Conservation (phyloP, 2,797 vertebrate species). For the Manis crassicaudata region DNA sequence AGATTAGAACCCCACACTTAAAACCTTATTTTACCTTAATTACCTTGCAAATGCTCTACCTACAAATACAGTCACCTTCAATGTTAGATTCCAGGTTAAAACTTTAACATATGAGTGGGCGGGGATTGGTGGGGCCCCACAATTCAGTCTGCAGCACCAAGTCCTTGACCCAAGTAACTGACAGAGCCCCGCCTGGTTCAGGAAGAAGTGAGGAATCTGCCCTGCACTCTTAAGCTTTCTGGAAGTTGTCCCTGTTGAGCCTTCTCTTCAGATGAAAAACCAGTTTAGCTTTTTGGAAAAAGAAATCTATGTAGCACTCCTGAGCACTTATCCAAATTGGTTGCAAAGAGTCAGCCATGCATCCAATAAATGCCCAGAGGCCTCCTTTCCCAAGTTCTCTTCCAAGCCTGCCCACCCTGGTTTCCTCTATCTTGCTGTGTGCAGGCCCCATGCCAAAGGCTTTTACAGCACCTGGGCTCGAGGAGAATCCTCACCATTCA, state of each 20-base stretch:
- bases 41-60: not conserved
- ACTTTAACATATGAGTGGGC: not conserved
- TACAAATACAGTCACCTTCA: not conserved
- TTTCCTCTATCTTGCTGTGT: not conserved
- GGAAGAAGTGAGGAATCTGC: not conserved
- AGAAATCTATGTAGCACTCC: not conserved
- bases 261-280: not conserved
- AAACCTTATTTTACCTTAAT: not conserved
- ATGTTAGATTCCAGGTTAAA: not conserved
- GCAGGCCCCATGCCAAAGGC: not conserved
- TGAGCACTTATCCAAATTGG: not conserved
- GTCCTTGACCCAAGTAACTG: not conserved
- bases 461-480: not conserved
- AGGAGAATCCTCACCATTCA: not conserved
- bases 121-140: not conserved
- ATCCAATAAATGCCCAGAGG: not conserved
- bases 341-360: not conserved
- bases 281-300: not conserved
- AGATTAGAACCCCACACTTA: not conserved
- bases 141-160: not conserved
- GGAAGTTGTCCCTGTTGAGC: not conserved
- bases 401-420: not conserved
- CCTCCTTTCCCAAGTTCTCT: not conserved
- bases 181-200: not conserved
- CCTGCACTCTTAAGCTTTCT: not conserved